phyloP scores from a whole-genome alignment of 1,140 invertebrate genomes.

The Philotrypesis tridentata region DNA sequence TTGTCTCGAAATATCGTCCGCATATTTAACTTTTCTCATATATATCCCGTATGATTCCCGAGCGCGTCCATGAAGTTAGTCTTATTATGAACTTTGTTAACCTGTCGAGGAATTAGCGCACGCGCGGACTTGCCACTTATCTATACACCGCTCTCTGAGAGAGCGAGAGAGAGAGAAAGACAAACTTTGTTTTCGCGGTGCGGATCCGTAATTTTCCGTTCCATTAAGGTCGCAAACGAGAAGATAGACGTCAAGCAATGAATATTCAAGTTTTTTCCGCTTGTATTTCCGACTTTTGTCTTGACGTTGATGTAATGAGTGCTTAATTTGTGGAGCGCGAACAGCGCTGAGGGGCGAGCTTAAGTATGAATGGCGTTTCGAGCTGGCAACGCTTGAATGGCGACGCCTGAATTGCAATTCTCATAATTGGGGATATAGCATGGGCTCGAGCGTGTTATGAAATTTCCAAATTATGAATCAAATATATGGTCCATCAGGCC shows the following conservation, averaged over 20 bases:
- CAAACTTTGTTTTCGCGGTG: constrained; percentile 28
- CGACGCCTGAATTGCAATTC: neutral
- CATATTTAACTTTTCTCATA: constrained; percentile 41
- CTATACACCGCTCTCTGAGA: neutral
- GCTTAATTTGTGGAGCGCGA: neutral
- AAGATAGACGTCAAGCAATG: neutral
- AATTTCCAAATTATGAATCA: neutral
- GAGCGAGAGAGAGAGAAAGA: neutral
- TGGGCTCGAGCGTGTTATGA: neutral
- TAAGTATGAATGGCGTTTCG: constrained; percentile 1
- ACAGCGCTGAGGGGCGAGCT: neutral
- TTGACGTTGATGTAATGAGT: constrained; percentile 1
- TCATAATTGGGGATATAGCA: neutral
- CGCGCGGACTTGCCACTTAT: constrained; percentile 28
- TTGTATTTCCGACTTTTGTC: neutral
- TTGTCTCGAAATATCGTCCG: constrained; percentile 22
- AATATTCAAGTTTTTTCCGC: constrained; percentile 40
- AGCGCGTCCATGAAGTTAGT: constrained; percentile 37
- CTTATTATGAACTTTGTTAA: constrained; percentile 48
- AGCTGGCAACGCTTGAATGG: neutral
- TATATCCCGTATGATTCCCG: constrained; percentile 41
- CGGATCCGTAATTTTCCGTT: constrained; percentile 30
- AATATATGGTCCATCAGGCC: no score
- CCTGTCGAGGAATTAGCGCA: constrained; percentile 44
- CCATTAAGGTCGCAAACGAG: constrained; percentile 1